These are phyloP conservation scores for Drosophila melanogaster DNA, from an alignment of 1,140 invertebrate species.

Conservation along the genomic window DNA sequence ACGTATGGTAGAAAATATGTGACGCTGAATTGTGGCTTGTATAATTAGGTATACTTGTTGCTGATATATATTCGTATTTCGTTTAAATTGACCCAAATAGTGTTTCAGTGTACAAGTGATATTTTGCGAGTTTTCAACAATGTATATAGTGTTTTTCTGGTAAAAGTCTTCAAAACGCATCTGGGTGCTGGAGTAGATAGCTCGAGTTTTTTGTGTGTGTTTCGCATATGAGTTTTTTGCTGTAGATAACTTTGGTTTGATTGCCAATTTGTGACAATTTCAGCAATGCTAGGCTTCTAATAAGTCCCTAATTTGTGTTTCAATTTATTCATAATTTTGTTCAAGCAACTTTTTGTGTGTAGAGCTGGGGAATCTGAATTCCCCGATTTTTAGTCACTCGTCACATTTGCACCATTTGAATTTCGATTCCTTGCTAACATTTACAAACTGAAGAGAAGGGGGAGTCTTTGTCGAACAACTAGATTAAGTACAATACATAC, in stretches of 20 bases:
- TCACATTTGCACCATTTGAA: constrained; percentile 79
- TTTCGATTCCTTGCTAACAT: constrained; percentile 72
- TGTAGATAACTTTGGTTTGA: constrained; percentile 18
- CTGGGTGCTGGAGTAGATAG: constrained; percentile 38
- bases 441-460: constrained; percentile 65
- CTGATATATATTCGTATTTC: constrained; percentile 34
- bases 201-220: constrained; percentile 21
- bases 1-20: constrained; percentile 29
- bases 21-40: constrained; percentile 24
- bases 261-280: constrained; percentile 60
- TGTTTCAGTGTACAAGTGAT: constrained; percentile 27
- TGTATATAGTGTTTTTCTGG: constrained; percentile 18
- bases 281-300: constrained; percentile 62
- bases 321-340: constrained; percentile 33
- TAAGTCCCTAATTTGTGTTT: constrained; percentile 57
- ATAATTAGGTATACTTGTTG: constrained; percentile 29
- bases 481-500: constrained; percentile 64
- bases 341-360: constrained; percentile 45
- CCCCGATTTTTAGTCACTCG: constrained; percentile 34
- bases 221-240: constrained; percentile 12
- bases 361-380: not conserved
- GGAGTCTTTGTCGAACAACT: constrained; percentile 58
- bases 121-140: not conserved
- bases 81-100: constrained; percentile 73
- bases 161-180: constrained; percentile 73